Conservation (phyloP, 2,113 vertebrate species). For the Balaeniceps rex region DNA sequence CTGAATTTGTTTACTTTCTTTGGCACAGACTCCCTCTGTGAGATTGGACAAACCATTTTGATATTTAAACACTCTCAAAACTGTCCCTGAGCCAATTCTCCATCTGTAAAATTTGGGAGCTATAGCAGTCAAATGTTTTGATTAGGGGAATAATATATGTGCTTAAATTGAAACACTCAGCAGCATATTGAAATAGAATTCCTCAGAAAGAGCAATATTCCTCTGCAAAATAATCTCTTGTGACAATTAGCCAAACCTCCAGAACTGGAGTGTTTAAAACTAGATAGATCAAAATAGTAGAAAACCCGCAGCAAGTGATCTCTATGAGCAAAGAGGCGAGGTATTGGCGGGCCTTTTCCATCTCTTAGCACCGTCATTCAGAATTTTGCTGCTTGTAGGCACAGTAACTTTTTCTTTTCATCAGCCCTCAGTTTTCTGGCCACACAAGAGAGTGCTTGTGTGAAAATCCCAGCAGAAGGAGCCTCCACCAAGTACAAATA, state of each 20-base stretch:
- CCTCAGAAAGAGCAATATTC: not conserved
- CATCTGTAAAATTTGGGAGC: not conserved
- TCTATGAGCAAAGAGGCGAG: not conserved
- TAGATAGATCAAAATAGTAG: not conserved
- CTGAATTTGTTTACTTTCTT: not conserved
- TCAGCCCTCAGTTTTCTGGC: not conserved
- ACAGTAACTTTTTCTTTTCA: not conserved
- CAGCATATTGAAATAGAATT: not conserved
- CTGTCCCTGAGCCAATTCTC: not conserved
- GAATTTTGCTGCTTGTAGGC: not conserved
- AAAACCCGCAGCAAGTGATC: not conserved
- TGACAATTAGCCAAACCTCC: not conserved
- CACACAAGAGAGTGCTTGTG: slow-evolving; percentile 23
- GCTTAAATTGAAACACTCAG: not conserved
- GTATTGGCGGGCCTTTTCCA: not conserved
- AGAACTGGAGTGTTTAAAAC: not conserved
- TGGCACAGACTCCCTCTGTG: not conserved
- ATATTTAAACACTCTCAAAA: not conserved
- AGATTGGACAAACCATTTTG: not conserved
- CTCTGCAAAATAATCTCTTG: not conserved
- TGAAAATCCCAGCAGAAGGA: not conserved
- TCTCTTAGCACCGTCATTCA: not conserved
- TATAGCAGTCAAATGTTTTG: not conserved
- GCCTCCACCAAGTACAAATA: not conserved
- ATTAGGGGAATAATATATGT: not conserved